Evolutionary conservation across 2,888 invertebrate genomes (phyloP), one percentile per base, ranked within the genome.

Genomic region (Tetramorium bicarinatum): DNA sequence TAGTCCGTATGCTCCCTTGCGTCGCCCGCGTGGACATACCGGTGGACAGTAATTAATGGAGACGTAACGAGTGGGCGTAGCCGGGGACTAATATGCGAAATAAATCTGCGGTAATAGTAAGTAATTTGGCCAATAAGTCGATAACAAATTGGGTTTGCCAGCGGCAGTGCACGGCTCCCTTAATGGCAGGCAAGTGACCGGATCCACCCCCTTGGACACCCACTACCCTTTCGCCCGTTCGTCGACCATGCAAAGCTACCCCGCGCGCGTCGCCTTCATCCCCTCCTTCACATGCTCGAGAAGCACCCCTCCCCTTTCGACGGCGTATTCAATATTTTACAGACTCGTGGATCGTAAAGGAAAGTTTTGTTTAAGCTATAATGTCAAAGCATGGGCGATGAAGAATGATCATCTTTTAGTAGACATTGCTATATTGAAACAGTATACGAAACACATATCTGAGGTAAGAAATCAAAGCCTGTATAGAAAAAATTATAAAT

Each of bases 41-140:
- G 61, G 69, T 69, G 83, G 85, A 59, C 84, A 86, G 90, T 93
- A 94, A 94, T 94, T 94, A 94, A 94, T 94, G 91, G 93, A 93
- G 92, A 93, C 92, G 92, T 93, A 93, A 93, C 91, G 92, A 91
- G 93, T 91, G 92, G 92, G 92, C 91, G 92, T 90, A 91, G 81
- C 88, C 91, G 87, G 83, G 85, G 89, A 91, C 93, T 95, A 94
- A 95, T 95, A 94, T 90, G 93, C 88, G 93, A 93, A 94, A 95
- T 95, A 95, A 95, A 95, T 95, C 94, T 94, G 94, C 93, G 93
- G 94, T 94, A 95, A 95, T 95, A 93, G 95, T 94, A 94, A 95
- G 95, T 94, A 94, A 93, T 93, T 94, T 94, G 93, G 93, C 92
- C 93, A 93, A 94, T 95, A 95, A 95, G 94, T 95, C 95, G 95